Conservation (phyloP, 2,888 invertebrate species). For the Clostera curtula region DNA sequence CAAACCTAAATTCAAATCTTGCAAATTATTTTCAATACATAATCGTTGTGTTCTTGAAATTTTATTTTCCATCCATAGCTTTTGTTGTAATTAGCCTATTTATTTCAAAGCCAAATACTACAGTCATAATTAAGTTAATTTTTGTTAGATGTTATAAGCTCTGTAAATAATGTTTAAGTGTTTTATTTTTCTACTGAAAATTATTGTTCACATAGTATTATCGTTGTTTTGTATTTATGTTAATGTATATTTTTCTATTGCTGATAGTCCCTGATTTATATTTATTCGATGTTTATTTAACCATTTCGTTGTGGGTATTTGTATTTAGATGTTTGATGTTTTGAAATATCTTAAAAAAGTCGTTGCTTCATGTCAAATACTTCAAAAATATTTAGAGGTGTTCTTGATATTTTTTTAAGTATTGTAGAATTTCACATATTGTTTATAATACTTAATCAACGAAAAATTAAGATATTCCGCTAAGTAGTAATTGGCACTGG, state of each 20-base stretch:
- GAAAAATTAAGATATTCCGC: too few relatives aligned
- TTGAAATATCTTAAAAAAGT: too few relatives aligned
- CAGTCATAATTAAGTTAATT: constrained; percentile 67
- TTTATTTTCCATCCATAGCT: constrained; percentile 47
- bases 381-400: too few relatives aligned
- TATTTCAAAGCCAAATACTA: constrained; percentile 75
- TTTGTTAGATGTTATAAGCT: constrained; percentile 66
- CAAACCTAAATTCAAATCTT: not conserved
- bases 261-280: constrained; percentile 51
- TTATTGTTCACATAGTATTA: constrained; percentile 67
- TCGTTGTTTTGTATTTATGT: constrained; percentile 64
- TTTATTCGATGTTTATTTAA: constrained; percentile 67
- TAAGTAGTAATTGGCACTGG: constrained; percentile 35
- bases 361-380: too few relatives aligned
- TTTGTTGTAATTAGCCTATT: constrained; percentile 71
- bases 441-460: too few relatives aligned
- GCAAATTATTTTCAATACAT: constrained; percentile 1
- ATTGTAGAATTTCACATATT: constrained; percentile 1
- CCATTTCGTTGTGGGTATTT: constrained; percentile 52
- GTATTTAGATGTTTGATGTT: constrained; percentile 45
- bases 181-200: constrained; percentile 56
- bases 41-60: not conserved
- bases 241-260: constrained; percentile 59
- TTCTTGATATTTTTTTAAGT: too few relatives aligned
- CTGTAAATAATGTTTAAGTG: constrained; percentile 68